Evolutionary conservation across 2,797 vertebrate species (phyloP).

Genomic region (Hydrolagus colliei): DNA sequence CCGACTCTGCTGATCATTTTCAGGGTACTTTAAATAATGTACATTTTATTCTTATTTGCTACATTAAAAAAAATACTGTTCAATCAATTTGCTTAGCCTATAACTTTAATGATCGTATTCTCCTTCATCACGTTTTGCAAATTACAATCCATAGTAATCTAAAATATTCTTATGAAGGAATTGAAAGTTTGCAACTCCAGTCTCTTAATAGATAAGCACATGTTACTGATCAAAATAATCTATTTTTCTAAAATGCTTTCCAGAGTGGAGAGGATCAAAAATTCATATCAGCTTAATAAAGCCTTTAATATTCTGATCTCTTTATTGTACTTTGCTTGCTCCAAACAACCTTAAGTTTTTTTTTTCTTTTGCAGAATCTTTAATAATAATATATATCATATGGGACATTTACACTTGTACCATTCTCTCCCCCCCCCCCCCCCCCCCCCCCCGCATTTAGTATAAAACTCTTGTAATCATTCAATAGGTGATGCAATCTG

Average conservation of each 20-base stretch:
- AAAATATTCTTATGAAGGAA: not conserved
- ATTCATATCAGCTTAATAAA: not conserved
- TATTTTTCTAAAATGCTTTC: slow-evolving; percentile 25
- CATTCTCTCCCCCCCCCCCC: too few species aligned
- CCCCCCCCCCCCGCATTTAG: too few species aligned
- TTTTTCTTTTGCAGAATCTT: not conserved
- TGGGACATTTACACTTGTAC: too few species aligned
- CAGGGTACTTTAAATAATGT: not conserved
- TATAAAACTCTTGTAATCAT: too few species aligned
- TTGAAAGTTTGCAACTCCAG: not conserved
- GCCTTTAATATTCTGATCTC: too few species aligned
- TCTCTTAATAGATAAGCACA: slow-evolving; percentile 23
- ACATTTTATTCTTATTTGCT: not conserved
- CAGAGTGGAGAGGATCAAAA: not conserved
- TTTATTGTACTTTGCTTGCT: too few species aligned
- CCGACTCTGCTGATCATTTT: not conserved
- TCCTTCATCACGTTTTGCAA: not conserved
- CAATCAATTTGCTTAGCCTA: slow-evolving; percentile 7
- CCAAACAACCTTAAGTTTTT: too few species aligned
- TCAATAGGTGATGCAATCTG: too few species aligned
- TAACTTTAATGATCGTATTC: not conserved
- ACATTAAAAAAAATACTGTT: not conserved
- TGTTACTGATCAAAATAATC: not conserved
- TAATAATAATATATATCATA: too few species aligned
- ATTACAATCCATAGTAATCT: not conserved